A percentile compares a stretch with the other conserved stretches of the same genome.
Evolutionary conservation across 2,888 invertebrate species (phyloP).

Genomic region (Melanchra persicariae): DNA sequence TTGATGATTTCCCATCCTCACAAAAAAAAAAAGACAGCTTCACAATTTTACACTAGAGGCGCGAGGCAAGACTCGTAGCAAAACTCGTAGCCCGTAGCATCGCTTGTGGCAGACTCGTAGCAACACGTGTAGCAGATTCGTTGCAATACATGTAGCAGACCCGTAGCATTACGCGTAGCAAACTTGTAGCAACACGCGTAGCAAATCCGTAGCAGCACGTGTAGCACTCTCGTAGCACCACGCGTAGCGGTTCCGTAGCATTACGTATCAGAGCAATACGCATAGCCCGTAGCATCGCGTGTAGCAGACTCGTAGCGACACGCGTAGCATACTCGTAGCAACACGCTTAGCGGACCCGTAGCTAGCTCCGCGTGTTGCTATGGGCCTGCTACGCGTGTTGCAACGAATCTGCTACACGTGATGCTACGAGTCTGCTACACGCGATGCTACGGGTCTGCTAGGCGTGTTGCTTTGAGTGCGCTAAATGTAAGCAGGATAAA

Average conservation of each 20-base stretch:
- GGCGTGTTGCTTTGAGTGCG: not conserved
- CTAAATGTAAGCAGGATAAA: too few species aligned
- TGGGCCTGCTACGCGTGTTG: not conserved
- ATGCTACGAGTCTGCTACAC: not conserved
- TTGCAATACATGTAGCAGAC: not conserved
- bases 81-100: not conserved
- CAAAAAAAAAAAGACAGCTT: too few species aligned
- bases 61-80: not conserved
- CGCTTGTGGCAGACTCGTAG: not conserved
- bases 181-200: constrained; percentile 1
- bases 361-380: not conserved
- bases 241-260: not conserved
- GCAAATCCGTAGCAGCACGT: not conserved
- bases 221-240: too few species aligned
- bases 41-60: too few species aligned
- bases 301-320: too few species aligned
- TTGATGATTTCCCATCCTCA: too few species aligned
- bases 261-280: not conserved
- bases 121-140: not conserved
- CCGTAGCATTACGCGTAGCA: not conserved
- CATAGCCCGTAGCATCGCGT: not conserved
- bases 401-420: not conserved
- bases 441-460: not conserved
- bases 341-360: too few species aligned
- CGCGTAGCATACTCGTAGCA: not conserved